Percentiles rank a stretch among this genome's conserved stretches.
Conservation (phyloP, 2,797 vertebrate species). For the Dallia pectoralis region DNA sequence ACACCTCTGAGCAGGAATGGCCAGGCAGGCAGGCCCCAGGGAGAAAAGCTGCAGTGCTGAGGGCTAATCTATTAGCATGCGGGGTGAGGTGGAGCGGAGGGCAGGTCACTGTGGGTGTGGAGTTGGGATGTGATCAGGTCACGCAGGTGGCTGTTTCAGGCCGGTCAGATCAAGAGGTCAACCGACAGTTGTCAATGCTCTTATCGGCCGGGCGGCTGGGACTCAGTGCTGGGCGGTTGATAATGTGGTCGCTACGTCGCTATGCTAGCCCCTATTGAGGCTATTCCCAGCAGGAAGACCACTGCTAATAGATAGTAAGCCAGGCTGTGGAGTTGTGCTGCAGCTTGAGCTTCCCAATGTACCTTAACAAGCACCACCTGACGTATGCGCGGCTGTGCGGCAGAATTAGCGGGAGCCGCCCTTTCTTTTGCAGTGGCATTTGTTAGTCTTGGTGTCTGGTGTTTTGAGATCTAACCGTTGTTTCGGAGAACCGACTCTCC, state of each 20-base stretch:
- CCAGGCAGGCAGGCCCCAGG: not conserved
- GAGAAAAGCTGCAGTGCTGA: conserved; percentile 41
- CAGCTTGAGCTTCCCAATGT: conserved; percentile 7
- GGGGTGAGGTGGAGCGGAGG: conserved; percentile 7
- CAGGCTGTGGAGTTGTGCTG: conserved; percentile 21
- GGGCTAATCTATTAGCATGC: conserved; percentile 23
- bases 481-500: conserved; percentile 39
- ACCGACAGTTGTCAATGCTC: not conserved
- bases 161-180: conserved; percentile 8
- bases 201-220: conserved; percentile 48
- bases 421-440: conserved; percentile 15
- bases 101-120: conserved; percentile 9
- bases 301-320: conserved; percentile 23
- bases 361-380: conserved; percentile 24
- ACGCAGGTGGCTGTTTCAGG: conserved; percentile 11
- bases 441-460: conserved; percentile 19
- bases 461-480: conserved; percentile 30
- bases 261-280: not conserved
- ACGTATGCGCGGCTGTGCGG: not conserved
- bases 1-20: conserved; percentile 6
- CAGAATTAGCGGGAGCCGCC: conserved; percentile 20
- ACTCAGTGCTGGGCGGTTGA: conserved; percentile 45
- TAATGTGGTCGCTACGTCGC: not conserved
- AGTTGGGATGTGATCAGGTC: not conserved
- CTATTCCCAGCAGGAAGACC: not conserved